These are phyloP conservation scores for Desmodus rotundus DNA, from an alignment of 2,113 vertebrate species.

Conservation along the genomic window DNA sequence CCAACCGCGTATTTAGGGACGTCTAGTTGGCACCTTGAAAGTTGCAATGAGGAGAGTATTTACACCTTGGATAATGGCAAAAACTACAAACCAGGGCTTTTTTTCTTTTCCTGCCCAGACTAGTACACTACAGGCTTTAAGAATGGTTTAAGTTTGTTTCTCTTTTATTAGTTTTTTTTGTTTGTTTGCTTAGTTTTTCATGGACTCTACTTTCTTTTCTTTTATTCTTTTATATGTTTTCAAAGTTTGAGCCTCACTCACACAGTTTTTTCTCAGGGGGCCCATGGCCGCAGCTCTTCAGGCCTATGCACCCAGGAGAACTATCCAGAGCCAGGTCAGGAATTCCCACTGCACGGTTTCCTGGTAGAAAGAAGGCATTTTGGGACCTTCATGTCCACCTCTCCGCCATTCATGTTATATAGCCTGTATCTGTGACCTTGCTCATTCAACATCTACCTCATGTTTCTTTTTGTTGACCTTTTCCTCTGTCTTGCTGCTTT, in stretches of 20 bases:
- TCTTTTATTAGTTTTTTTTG: neutral
- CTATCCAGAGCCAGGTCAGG: neutral
- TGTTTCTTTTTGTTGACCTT: neutral
- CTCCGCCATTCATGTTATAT: neutral
- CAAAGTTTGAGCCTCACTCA: neutral
- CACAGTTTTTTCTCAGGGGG: neutral
- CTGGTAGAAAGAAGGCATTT: neutral
- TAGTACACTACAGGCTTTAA: neutral
- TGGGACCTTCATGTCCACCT: no score
- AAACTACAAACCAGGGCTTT: neutral
- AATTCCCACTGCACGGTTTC: no score
- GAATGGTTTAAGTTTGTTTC: neutral
- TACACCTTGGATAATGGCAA: neutral
- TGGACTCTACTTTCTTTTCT: neutral
- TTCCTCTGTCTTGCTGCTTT: neutral
- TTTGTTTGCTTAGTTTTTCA: neutral
- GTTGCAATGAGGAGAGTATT: neutral
- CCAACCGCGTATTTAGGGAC: neutral
- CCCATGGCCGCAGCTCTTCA: neutral
- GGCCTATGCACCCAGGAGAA: neutral
- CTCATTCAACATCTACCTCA: neutral
- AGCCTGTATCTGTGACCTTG: neutral
- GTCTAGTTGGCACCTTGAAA: neutral
- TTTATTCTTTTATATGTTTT: neutral
- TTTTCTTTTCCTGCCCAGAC: rapidly evolving